Base-by-base conservation (phyloP, 2,888 invertebrate genomes). In the Brenthis ino region DNA sequence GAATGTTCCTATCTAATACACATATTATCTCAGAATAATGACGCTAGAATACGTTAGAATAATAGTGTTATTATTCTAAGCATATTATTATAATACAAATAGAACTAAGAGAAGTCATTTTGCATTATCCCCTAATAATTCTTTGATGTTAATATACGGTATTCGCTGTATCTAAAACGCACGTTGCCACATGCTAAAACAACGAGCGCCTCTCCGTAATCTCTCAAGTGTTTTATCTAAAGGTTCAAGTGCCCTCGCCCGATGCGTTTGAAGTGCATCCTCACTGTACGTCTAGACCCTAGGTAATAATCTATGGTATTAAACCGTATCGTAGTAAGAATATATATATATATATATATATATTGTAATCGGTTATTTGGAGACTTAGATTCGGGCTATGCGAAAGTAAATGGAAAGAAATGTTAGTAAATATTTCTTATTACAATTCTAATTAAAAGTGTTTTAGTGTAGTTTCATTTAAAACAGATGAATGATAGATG, bases 221-320 rank as follows among this genome's bases (percentile, higher is more conserved):
- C 69, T 54, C 70, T 77, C 72, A 65, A 77, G 76, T 73, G 72
- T 68, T 69, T 73, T 69, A 77, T 77, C 72, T 76, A 73, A 54
- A 76, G 73, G 75, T 72, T 73, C 73, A 70, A 63, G 71, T 72
- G 72, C 72, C 47, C 57, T 60, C 48, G 47, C 12, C 63, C 71
- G 66, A 67, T 74, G 71, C 70, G 71, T 63, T 71, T 73, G 61
- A 73, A 76, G 74, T 72, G 71, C 71, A 74, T 50, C 37, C 16
- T 57, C 47, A 47, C 47, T 20, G 37, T 28, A 33, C 20, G 13
- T n/a, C 50, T 56, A 61, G n/a, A 20, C 47, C 58, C 28, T 14
- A 20, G 16, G 20, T 20, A 20, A 13, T 20, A 63, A 12, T 11
- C 20, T 3, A 64, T 37, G 8, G 24, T 64, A 6, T 37, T 6